Conservation (phyloP, 2,888 invertebrate species). For the Cantharis lateralis region DNA sequence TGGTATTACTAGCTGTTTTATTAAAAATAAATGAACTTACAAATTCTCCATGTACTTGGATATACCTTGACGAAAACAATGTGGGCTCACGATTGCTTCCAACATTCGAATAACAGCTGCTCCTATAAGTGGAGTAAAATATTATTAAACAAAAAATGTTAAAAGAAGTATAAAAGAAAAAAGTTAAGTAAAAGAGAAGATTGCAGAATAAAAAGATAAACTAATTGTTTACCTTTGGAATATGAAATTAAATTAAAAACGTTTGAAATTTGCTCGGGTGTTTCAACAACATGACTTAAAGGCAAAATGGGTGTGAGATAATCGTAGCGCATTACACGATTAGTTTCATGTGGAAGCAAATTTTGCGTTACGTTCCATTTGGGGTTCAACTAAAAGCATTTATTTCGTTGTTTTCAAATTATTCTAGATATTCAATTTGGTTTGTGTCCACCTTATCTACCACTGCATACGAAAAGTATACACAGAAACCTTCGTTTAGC, state of each 20-base stretch:
- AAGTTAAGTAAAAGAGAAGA: too few species aligned
- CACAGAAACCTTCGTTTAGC: constrained; percentile 74
- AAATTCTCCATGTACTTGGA: neutral
- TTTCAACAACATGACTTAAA: neutral
- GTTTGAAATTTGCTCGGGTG: neutral
- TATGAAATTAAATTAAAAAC: neutral
- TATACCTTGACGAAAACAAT: neutral
- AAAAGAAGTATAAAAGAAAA: too few species aligned
- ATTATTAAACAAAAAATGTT: too few species aligned
- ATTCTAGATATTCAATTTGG: neutral
- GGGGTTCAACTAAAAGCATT: constrained; percentile 8
- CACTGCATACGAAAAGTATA: constrained; percentile 59
- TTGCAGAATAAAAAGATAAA: too few species aligned
- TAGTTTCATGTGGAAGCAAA: neutral
- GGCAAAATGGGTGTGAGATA: neutral
- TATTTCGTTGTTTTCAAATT: neutral
- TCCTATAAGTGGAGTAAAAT: neutral
- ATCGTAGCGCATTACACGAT: neutral
- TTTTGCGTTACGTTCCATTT: constrained; percentile 18
- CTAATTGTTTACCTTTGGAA: neutral
- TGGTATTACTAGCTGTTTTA: neutral
- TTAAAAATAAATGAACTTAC: neutral
- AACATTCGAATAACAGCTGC: neutral
- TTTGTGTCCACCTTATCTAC: constrained; percentile 41
- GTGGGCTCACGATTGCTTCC: neutral